A percentile compares a stretch with the other conserved stretches of the same genome.
Evolutionary conservation across 2,113 vertebrate genomes (phyloP).

Genomic region (Sinocyclocheilus anophthalmus): DNA sequence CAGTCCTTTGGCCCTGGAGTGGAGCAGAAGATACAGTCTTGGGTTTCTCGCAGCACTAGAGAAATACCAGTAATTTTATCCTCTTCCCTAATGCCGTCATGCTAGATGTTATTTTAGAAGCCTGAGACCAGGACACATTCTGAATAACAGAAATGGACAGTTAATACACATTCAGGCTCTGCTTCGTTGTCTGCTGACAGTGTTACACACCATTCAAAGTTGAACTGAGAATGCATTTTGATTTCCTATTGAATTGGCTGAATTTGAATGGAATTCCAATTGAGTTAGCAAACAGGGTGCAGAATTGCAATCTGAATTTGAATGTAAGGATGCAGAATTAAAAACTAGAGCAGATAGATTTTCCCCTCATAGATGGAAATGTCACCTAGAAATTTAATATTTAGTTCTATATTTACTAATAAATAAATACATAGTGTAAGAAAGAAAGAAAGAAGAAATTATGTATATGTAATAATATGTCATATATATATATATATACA

Average conservation of each 20-base stretch:
- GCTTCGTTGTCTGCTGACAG: neutral
- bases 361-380: too few species aligned
- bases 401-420: too few species aligned
- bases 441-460: too few species aligned
- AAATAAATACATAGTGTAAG: too few species aligned
- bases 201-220: neutral
- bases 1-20: constrained; percentile 27
- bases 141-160: neutral
- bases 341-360: neutral
- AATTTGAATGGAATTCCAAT: neutral
- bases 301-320: neutral
- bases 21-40: neutral
- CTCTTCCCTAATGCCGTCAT: neutral
- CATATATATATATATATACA: too few species aligned
- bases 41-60: neutral
- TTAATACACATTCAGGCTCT: neutral
- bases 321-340: neutral
- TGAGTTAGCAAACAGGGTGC: neutral
- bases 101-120: constrained; percentile 4
- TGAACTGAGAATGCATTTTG: neutral
- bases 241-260: neutral
- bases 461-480: too few species aligned
- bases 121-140: neutral
- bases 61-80: neutral
- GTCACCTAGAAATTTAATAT: too few species aligned